phyloP scores from a whole-genome alignment of 2,888 invertebrate genomes.

The Rhimphoctona megacephalus region DNA sequence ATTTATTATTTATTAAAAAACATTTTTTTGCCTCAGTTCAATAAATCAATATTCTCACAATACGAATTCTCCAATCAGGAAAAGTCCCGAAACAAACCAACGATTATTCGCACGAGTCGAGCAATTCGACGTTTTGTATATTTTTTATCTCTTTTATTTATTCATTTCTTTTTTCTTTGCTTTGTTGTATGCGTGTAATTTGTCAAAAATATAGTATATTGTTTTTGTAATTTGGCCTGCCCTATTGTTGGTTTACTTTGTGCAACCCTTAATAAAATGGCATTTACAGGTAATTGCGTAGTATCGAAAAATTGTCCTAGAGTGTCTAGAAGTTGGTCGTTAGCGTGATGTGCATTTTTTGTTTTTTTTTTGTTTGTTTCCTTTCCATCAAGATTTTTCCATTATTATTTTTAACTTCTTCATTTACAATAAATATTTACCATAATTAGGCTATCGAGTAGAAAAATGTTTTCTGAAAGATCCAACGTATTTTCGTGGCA shows the following conservation, averaged over 20 bases:
- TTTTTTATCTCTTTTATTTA: conserved; percentile 71
- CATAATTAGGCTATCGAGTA: conserved; percentile 66
- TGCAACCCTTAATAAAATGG: conserved; percentile 72
- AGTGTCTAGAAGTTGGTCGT: conserved; percentile 66
- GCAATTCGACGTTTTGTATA: conserved; percentile 78
- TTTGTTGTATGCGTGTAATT: conserved; percentile 74
- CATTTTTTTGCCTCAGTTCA: neutral
- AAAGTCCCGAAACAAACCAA: conserved; percentile 45
- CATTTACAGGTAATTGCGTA: conserved; percentile 68
- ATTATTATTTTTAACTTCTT: neutral
- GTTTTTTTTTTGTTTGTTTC: conserved; percentile 38
- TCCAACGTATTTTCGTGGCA: neutral
- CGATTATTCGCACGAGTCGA: conserved; percentile 78
- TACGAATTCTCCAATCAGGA: conserved; percentile 10
- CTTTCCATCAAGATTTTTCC: conserved; percentile 1
- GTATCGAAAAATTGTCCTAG: conserved; percentile 63
- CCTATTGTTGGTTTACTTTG: conserved; percentile 81
- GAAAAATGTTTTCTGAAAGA: conserved; percentile 54
- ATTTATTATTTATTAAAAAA: neutral
- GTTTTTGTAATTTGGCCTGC: conserved; percentile 77
- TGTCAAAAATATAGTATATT: conserved; percentile 70
- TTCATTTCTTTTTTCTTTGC: conserved; percentile 74
- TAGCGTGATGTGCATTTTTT: conserved; percentile 62
- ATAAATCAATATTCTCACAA: conserved; percentile 3
- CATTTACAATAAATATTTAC: conserved; percentile 53